Evolutionary conservation across 1,140 invertebrate species (phyloP), one percentile per base, ranked within the genome.

Genomic region (Nomia melanderi): DNA sequence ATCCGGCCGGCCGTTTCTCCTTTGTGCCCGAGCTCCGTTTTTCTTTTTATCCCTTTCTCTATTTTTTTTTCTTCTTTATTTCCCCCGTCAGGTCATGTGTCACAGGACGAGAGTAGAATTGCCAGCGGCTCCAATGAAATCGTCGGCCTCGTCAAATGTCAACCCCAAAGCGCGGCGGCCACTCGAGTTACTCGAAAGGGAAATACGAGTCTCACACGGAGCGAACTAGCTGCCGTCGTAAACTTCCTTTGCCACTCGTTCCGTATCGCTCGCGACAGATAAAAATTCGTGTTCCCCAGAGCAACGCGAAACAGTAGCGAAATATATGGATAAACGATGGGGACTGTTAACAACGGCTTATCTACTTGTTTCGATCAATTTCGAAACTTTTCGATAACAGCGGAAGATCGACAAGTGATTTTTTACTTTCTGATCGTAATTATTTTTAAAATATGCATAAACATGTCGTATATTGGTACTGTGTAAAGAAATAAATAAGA

Each of bases 141-240:
- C 69, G 69, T 71, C 64, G 57, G 36, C 44, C 39, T 84, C 77
- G 82, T 84, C 81, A 77, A 78, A 85, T 84, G 83, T 84, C 83
- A 85, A 77, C 56, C 82, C 63, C 17, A 31, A 76, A 64, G 64
- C 50, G 50, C 77, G 59, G 33, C 77, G 59, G 70, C 69, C 78
- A 81, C 82, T 85, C 83, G 78, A 75, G 70, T 85, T 85, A 84
- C 82, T 66, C 56, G 60, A 71, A 84, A 78, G 78, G 66, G 83
- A 81, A 85, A 84, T 76, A 71, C 57, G 83, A 84, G 63, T 71
- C 62, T n/a, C n/a, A n/a, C 20, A 20, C 60, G n/a, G 54, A 63
- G 60, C 53, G 27, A n/a, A 47, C 1, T 41, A 2, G 12, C 36
- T 39, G 25, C 5, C 33, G 53, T 17, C 23, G 39, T n/a, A n/a